phyloP scores from a whole-genome alignment of 2,797 vertebrate genomes.

The Spinibarbus caldwelli region DNA sequence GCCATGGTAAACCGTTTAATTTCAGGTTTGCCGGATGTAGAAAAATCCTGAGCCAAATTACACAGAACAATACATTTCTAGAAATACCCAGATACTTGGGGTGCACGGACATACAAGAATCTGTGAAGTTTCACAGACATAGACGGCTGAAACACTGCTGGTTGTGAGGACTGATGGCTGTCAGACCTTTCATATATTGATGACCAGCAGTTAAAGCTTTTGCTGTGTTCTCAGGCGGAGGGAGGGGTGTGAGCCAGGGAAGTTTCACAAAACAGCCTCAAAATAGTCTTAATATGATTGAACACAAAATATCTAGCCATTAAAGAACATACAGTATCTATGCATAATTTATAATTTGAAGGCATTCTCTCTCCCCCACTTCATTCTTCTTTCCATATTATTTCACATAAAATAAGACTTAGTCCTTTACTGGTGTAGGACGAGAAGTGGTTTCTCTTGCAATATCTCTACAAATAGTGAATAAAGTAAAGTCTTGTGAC shows the following conservation, averaged over 20 bases:
- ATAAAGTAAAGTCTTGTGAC: neutral
- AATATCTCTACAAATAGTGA: neutral
- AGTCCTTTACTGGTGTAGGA: too few relatives aligned
- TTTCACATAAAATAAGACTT: neutral
- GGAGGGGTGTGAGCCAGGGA: neutral
- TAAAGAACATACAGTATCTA: neutral
- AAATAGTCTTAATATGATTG: neutral
- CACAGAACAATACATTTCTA: too few relatives aligned
- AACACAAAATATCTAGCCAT: neutral
- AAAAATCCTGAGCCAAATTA: too few relatives aligned
- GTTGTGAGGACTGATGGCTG: too few relatives aligned
- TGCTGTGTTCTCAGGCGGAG: neutral
- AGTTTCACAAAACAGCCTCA: neutral
- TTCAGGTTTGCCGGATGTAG: too few relatives aligned
- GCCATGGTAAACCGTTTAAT: too few relatives aligned
- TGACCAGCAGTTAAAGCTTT: too few relatives aligned
- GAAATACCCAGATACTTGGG: too few relatives aligned
- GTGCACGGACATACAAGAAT: too few relatives aligned
- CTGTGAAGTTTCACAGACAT: too few relatives aligned
- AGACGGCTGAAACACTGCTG: too few relatives aligned
- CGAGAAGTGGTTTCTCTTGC: neutral
- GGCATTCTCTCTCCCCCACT: neutral
- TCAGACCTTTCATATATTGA: too few relatives aligned
- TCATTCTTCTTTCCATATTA: neutral
- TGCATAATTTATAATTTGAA: neutral